Evolutionary conservation across 2,797 vertebrate genomes (phyloP).

Genomic region (Alca torda): DNA sequence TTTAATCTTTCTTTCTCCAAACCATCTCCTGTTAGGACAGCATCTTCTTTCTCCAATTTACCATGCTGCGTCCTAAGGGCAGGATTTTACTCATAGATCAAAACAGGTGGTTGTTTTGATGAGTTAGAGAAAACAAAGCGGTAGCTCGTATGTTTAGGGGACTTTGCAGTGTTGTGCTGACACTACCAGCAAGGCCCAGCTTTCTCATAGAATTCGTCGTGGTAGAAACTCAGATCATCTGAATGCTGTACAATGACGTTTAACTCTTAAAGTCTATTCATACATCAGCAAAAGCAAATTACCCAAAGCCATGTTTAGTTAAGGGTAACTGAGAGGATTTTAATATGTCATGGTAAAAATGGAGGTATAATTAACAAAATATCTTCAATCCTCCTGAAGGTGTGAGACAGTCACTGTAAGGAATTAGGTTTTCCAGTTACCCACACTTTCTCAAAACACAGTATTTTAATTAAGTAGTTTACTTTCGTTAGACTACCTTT

Average conservation of each 20-base stretch:
- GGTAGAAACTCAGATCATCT: background rate
- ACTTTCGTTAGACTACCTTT: background rate
- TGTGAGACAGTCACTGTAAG: background rate
- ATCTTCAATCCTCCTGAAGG: background rate
- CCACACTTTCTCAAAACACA: background rate
- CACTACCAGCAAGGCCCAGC: background rate
- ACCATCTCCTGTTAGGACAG: background rate
- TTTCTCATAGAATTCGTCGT: background rate
- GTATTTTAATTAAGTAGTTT: background rate
- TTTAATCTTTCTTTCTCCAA: background rate
- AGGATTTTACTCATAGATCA: background rate
- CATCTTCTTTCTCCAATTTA: background rate
- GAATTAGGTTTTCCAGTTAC: background rate
- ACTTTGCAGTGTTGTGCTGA: background rate
- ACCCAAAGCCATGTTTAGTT: background rate
- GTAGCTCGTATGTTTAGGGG: background rate
- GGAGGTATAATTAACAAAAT: background rate
- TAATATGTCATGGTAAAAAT: background rate
- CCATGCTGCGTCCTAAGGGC: background rate
- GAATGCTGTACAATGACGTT: background rate
- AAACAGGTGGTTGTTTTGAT: constrained; percentile 8
- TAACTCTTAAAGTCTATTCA: background rate
- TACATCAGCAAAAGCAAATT: background rate
- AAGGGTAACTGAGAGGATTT: background rate
- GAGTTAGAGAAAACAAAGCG: background rate